These are phyloP conservation scores for Champsocephalus gunnari DNA, from an alignment of 2,797 vertebrate species.

Conservation along the genomic window DNA sequence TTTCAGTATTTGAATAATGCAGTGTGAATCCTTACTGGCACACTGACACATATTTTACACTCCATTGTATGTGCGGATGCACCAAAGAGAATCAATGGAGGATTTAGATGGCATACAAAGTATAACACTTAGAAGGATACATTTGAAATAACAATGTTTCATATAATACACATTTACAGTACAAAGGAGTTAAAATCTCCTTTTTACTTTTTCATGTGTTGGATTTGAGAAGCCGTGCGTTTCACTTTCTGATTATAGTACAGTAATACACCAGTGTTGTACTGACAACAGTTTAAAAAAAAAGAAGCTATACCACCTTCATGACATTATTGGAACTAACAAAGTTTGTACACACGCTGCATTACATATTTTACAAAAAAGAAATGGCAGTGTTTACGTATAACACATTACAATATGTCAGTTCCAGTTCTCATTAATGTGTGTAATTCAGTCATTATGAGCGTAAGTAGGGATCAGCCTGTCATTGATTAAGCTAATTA, in stretches of 20 bases:
- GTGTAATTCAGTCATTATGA: slow-evolving; percentile 35
- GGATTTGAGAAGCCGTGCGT: background rate
- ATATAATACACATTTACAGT: too few species aligned
- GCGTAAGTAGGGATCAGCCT: slow-evolving; percentile 52
- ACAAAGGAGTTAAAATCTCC: too few species aligned
- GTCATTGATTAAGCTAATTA: slow-evolving; percentile 60
- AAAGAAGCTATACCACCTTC: background rate
- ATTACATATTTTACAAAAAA: too few species aligned
- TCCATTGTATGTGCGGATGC: background rate
- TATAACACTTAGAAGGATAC: too few species aligned
- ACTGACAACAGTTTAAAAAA: background rate
- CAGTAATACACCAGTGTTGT: background rate
- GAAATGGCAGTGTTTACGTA: slow-evolving; percentile 2
- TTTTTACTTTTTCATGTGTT: background rate
- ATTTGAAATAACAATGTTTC: too few species aligned
- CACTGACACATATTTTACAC: slow-evolving; percentile 2
- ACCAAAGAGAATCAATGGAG: slow-evolving; percentile 5
- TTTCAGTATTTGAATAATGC: background rate
- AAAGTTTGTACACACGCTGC: too few species aligned
- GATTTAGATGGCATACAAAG: too few species aligned
- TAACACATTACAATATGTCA: slow-evolving; percentile 14
- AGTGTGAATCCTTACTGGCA: background rate
- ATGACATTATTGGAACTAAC: background rate
- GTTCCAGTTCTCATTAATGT: slow-evolving; percentile 25
- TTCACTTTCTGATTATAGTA: slow-evolving; percentile 2